A percentile compares a stretch with the other conserved stretches of the same genome.
Evolutionary conservation across 2,888 invertebrate genomes (phyloP).

Genomic region (Agrochola macilenta): DNA sequence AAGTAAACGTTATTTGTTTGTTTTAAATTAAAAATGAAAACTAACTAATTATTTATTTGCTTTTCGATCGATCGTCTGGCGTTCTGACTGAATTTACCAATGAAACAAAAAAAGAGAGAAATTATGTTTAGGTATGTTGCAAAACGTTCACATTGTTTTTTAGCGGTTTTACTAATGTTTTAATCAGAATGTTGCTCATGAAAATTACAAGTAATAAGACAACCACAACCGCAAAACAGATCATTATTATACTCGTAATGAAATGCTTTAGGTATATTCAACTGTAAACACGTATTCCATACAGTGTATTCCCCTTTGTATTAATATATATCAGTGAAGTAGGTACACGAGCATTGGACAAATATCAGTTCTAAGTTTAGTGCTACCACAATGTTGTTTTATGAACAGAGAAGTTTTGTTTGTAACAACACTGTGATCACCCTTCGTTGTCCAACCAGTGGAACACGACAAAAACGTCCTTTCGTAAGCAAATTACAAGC

Average conservation of each 20-base stretch:
- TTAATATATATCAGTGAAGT: neutral
- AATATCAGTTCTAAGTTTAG: neutral
- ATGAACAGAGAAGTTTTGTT: slow-evolving; percentile 8
- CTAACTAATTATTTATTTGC: neutral
- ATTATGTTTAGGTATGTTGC: slow-evolving; percentile 15
- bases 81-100: slow-evolving; percentile 2
- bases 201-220: slow-evolving; percentile 26
- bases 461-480: slow-evolving; percentile 35
- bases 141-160: slow-evolving; percentile 22
- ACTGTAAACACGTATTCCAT: slow-evolving; percentile 15
- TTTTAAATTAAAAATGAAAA: neutral
- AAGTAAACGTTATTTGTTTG: neutral
- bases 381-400: neutral
- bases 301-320: neutral
- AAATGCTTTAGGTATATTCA: slow-evolving; percentile 20
- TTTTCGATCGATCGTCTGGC: neutral
- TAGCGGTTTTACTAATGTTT: slow-evolving; percentile 34
- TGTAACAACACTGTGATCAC: neutral
- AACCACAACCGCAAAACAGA: slow-evolving; percentile 28
- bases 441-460: slow-evolving; percentile 8
- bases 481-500: slow-evolving; percentile 26
- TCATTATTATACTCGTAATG: slow-evolving; percentile 25
- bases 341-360: neutral
- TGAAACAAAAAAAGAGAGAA: slow-evolving; percentile 13
- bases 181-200: slow-evolving; percentile 27